Evolutionary conservation across 2,888 invertebrate genomes (phyloP).

Genomic region (Tyria jacobaeae): DNA sequence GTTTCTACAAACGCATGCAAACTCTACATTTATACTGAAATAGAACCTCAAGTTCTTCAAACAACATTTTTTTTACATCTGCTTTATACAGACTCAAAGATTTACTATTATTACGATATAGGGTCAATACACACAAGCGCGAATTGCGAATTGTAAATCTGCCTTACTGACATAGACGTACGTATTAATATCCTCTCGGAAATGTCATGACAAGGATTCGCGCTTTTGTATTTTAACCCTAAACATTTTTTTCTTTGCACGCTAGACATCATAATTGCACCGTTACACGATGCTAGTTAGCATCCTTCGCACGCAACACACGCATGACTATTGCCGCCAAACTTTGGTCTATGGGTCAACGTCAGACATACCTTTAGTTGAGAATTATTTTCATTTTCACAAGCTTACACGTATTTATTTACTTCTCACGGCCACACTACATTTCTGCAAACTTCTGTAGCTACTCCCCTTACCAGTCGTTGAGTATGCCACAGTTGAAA

Average conservation of each 20-base stretch:
- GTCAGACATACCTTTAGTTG: conserved; percentile 4
- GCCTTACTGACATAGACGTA: not conserved
- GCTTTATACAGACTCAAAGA: not conserved
- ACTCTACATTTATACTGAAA: no score
- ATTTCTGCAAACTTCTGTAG: no score
- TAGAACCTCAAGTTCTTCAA: no score
- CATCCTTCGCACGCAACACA: conserved; percentile 39
- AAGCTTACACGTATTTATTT: not conserved
- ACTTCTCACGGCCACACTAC: no score
- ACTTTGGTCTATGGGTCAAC: conserved; percentile 5
- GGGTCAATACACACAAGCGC: not conserved
- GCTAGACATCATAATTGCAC: conserved; percentile 8
- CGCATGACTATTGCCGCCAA: conserved; percentile 23
- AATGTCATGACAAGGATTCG: not conserved
- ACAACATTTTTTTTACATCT: not conserved
- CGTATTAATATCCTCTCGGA: not conserved
- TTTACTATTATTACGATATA: not conserved
- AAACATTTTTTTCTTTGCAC: conserved; percentile 7
- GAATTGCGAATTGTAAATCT: not conserved
- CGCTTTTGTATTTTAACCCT: not conserved
- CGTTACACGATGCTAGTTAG: conserved; percentile 19
- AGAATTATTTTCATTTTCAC: not conserved
- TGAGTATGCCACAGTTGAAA: no score
- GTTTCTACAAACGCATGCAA: conserved; percentile 3
- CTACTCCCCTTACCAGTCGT: no score